phyloP scores from a whole-genome alignment of 2,113 vertebrate species.

The Haliaeetus leucogaster region DNA sequence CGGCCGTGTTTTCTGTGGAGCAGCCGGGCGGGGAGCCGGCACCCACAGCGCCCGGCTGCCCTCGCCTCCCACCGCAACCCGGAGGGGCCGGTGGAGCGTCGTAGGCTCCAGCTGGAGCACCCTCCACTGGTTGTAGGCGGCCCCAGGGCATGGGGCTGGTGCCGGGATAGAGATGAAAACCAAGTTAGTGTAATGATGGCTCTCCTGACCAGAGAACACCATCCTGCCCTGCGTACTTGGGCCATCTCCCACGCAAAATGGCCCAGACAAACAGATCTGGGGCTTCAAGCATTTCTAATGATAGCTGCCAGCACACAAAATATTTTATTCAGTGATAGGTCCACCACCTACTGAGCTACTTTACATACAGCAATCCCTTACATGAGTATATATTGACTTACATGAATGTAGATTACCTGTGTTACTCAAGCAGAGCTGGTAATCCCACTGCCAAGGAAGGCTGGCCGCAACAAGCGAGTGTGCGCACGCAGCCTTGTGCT shows the following conservation, averaged over 20 bases:
- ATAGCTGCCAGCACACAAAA: neutral
- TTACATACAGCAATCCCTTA: neutral
- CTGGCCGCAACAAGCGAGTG: fast-evolving
- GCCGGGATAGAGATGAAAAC: neutral
- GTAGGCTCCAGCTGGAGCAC: neutral
- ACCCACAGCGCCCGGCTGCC: fast-evolving
- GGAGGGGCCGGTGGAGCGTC: fast-evolving
- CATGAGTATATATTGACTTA: neutral
- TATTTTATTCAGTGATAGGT: neutral
- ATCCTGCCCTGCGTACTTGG: fast-evolving
- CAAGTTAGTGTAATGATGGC: too few relatives aligned
- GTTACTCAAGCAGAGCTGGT: neutral
- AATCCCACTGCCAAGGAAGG: fast-evolving
- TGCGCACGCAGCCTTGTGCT: neutral
- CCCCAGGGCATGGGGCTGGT: neutral
- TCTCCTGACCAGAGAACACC: neutral
- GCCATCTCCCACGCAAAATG: neutral
- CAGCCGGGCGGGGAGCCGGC: neutral
- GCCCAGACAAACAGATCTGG: neutral
- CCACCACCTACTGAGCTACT: neutral
- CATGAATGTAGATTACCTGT: neutral
- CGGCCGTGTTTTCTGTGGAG: neutral
- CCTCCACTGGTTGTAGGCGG: neutral
- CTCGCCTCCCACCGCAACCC: neutral
- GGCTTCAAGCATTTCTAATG: neutral